Base-by-base conservation (phyloP, 2,888 invertebrate genomes). In the Onthophagus sagittarius region DNA sequence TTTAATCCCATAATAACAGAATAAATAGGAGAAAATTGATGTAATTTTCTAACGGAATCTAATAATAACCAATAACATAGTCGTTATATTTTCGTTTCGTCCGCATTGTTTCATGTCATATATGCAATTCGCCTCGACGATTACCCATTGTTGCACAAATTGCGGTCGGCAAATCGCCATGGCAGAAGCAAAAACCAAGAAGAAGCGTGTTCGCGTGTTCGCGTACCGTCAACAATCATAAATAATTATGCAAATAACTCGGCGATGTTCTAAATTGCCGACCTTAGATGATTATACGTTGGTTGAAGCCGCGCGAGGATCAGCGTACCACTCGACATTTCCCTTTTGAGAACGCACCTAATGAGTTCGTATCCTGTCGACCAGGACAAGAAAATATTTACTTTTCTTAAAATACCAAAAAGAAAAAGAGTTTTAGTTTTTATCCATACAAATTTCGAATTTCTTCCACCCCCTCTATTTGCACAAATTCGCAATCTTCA, bases 11-110 rank as follows among this genome's bases (percentile, higher is more conserved):
- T 53, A 53, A 53, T 11, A 7, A 5, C 7, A 5, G 5, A 5
- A 33, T 33, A 53, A 53, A 53, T 53, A 23, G 23, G 9, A 63
- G 74, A 78, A 81, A 81, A 83, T 82, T 82, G 80, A 80, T 81
- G 80, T 81, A 82, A 82, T 82, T 82, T 80, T 76, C 74, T 77
- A 81, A 81, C 82, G 82, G 79, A 79, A 80, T 81, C 81, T 81
- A 77, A 53, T 53, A 53, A 53, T 7, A 53, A 53, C 39, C 11
- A 9, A 11, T 53, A 53, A 53, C 9, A 53, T 9, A 7, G 11
- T 53, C 9, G 39, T 53, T 53, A 53, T 53, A 74, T 53, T 53
- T 7, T 11, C 39, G 39, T 53, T 53, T 53, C 39, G 39, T 53
- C 39, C 39, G 39, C 9, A 53, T 53, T 53, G 39, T 53, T 53